Evolutionary conservation across 92 coral and sea anemone species (phyloP).

Genomic region (Virgularia gustaviana): DNA sequence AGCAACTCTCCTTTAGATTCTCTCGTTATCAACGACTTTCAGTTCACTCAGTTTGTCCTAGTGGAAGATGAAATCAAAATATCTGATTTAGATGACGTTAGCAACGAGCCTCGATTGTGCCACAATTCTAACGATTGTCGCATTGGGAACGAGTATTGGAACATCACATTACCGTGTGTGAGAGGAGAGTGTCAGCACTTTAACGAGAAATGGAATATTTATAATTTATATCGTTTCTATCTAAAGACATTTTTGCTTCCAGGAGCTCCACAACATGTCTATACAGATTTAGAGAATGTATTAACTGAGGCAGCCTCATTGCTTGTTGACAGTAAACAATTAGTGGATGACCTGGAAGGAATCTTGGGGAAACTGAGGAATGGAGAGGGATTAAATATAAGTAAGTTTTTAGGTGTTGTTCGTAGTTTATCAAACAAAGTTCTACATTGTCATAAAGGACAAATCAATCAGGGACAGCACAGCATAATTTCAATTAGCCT

Average conservation of each 20-base stretch:
- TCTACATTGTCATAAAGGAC: too few species aligned
- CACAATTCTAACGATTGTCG: slow-evolving; percentile 56
- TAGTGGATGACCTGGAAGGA: slow-evolving; percentile 58
- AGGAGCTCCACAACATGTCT: slow-evolving; percentile 63
- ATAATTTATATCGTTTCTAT: slow-evolving; percentile 54
- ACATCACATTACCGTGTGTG: slow-evolving; percentile 66
- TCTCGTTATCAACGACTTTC: slow-evolving; percentile 82
- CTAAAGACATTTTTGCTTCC: slow-evolving; percentile 71
- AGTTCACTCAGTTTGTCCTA: slow-evolving; percentile 74
- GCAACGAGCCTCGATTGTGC: slow-evolving; percentile 76
- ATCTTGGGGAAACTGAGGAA: slow-evolving; percentile 54
- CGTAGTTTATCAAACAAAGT: too few species aligned
- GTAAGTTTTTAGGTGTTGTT: too few species aligned
- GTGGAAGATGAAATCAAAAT: slow-evolving; percentile 80
- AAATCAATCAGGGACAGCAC: too few species aligned
- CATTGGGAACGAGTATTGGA: slow-evolving; percentile 54
- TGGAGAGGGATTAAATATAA: slow-evolving; percentile 42
- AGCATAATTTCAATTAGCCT: too few species aligned
- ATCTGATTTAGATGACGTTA: slow-evolving; percentile 87
- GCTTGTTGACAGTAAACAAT: slow-evolving; percentile 44
- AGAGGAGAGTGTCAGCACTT: slow-evolving; percentile 57
- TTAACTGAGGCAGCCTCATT: slow-evolving; percentile 41
- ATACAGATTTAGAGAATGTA: slow-evolving; percentile 44
- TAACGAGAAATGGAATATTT: slow-evolving; percentile 61
- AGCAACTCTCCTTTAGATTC: slow-evolving; percentile 81